Evolutionary conservation across 2,113 vertebrate species (phyloP), one percentile per base, ranked within the genome.

Genomic region (Trogon melanurus): DNA sequence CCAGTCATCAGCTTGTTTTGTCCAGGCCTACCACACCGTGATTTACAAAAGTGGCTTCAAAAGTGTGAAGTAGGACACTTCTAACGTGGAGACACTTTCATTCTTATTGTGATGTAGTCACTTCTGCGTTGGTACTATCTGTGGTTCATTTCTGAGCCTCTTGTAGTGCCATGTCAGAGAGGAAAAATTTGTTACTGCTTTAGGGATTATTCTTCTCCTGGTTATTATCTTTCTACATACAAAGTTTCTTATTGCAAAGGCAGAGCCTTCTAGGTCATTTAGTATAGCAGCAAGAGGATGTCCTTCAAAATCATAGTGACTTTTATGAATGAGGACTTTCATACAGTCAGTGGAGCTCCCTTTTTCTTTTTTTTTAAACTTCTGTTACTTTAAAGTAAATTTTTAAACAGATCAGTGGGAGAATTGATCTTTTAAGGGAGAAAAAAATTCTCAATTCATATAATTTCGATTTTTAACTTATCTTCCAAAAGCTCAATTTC

Each of bases 371-470:
- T 69, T 56, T 26, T 38, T 25, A 73, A 13, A 29, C 65, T 91
- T 86, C 23, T 7, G 0, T 76, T 83, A n/a, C 29, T 41, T 5
- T 69, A 14, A 70, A 27, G 47, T 51, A 60, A 82, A 79, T 32
- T 51, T 53, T 29, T 61, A 34, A 82, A 44, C 7, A 60, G 15
- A 2, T n/a, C 5, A 3, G 11, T 0, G 0, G 15, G 29, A 79
- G 6, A 71, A 27, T 19, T 50, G 17, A 6, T 34, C 45, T 54
- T 85, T 57, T 47, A n/a, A 78, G 53, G 65, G 23, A 73, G 34
- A 18, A 70, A 41, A n/a, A 70, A 48, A 19, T 1, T 67, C 56
- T 93, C 13, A 26, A 27, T 78, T 70, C 10, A 5, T 11, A 15
- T 47, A 30, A 75, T 76, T 78, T 18, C 53, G 34, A 22, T 47